These are phyloP conservation scores for Papilio protenor DNA, from an alignment of 2,888 invertebrate species.

Conservation along the genomic window DNA sequence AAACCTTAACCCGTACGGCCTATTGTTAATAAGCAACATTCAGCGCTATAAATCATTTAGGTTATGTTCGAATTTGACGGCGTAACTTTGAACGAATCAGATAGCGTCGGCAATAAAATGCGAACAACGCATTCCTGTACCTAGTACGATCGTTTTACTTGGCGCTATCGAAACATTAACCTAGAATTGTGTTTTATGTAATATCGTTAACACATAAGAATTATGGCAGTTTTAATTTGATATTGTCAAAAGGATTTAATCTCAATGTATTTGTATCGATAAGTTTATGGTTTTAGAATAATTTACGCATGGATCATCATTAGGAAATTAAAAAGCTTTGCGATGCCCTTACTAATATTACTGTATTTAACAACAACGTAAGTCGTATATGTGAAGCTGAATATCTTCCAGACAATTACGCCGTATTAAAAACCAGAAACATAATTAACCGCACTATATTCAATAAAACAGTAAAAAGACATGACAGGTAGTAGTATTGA, in stretches of 20 bases:
- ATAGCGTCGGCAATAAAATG: slow-evolving; percentile 58
- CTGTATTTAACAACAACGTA: no score
- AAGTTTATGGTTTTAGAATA: no score
- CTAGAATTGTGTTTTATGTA: slow-evolving; percentile 29
- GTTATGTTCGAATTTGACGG: slow-evolving; percentile 65
- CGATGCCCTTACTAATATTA: no score
- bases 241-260: not conserved
- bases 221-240: slow-evolving; percentile 21
- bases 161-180: slow-evolving; percentile 31
- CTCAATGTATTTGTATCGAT: no score
- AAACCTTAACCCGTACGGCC: slow-evolving; percentile 65
- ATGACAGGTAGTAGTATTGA: no score
- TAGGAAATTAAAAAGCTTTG: no score
- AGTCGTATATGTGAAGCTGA: no score
- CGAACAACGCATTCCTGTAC: slow-evolving; percentile 39
- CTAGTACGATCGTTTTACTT: slow-evolving; percentile 32
- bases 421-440: no score
- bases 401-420: no score
- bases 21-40: slow-evolving; percentile 62
- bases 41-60: slow-evolving; percentile 65
- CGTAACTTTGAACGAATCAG: slow-evolving; percentile 62
- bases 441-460: no score
- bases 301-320: no score
- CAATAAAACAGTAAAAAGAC: no score
- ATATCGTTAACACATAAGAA: slow-evolving; percentile 23